phyloP scores from a whole-genome alignment of 1,140 invertebrate genomes.

The Elysia chlorotica region DNA sequence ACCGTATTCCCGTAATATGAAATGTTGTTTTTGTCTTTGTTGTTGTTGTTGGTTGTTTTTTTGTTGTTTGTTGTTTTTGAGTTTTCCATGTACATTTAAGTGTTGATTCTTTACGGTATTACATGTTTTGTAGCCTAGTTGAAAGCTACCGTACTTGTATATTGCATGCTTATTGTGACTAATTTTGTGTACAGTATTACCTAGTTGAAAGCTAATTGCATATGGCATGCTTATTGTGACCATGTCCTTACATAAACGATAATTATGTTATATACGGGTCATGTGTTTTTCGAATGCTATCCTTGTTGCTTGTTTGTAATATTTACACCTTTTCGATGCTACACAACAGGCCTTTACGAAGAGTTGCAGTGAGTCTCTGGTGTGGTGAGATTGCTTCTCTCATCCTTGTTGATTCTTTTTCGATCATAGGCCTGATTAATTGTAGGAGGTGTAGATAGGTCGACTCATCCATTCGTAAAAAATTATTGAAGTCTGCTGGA shows the following conservation, averaged over 20 bases:
- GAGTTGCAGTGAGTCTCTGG: neutral
- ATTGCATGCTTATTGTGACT: neutral
- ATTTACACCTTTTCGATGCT: neutral
- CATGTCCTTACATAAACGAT: neutral
- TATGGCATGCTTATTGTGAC: neutral
- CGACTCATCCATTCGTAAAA: conserved; percentile 7
- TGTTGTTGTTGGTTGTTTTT: too few relatives aligned
- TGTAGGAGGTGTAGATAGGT: neutral
- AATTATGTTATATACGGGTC: neutral
- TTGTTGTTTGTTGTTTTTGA: too few relatives aligned
- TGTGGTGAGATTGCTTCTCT: neutral
- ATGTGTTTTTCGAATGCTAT: neutral
- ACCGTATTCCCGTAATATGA: neutral
- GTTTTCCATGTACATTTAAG: neutral
- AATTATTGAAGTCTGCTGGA: neutral
- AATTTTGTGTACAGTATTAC: neutral
- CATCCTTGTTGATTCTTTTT: neutral
- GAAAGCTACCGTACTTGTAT: neutral
- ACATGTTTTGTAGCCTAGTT: neutral
- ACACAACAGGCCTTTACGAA: neutral
- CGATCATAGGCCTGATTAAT: neutral
- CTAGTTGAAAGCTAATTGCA: too few relatives aligned
- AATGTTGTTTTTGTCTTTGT: too few relatives aligned
- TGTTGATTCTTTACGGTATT: neutral
- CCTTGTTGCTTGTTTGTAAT: neutral